Conservation (phyloP, 1,140 invertebrate genomes). For the Nautilus pompilius region DNA sequence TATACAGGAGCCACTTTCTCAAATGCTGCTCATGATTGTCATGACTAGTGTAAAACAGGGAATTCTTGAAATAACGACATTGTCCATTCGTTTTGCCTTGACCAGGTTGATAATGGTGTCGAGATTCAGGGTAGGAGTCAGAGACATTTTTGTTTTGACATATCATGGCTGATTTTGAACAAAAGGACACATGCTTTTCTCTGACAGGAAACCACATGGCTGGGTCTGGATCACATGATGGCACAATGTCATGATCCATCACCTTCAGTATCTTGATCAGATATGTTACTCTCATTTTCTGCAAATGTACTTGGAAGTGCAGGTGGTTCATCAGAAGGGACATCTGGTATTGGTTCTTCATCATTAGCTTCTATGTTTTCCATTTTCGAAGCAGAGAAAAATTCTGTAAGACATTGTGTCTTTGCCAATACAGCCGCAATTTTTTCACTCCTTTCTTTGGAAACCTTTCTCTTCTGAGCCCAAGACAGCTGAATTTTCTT, state of each 20-base stretch:
- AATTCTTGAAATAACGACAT: not conserved
- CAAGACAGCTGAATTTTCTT: not conserved
- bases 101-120: not conserved
- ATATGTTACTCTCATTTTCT: not conserved
- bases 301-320: not conserved
- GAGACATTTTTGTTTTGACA: not conserved
- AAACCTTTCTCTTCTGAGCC: not conserved
- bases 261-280: not conserved
- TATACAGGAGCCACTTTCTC: not conserved
- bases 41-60: not conserved
- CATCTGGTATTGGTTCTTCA: not conserved
- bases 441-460: not conserved
- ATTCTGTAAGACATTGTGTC: not conserved
- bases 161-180: not conserved
- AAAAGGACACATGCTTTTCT: not conserved
- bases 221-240: not conserved
- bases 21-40: not conserved
- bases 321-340: not conserved
- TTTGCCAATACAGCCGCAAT: not conserved
- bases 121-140: not conserved
- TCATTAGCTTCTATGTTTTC: not conserved
- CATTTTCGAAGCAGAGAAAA: not conserved
- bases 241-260: not conserved
- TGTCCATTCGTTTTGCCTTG: too few relatives aligned
- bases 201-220: not conserved